Evolutionary conservation across 2,888 invertebrate genomes (phyloP).

Genomic region (Macropis europaea): DNA sequence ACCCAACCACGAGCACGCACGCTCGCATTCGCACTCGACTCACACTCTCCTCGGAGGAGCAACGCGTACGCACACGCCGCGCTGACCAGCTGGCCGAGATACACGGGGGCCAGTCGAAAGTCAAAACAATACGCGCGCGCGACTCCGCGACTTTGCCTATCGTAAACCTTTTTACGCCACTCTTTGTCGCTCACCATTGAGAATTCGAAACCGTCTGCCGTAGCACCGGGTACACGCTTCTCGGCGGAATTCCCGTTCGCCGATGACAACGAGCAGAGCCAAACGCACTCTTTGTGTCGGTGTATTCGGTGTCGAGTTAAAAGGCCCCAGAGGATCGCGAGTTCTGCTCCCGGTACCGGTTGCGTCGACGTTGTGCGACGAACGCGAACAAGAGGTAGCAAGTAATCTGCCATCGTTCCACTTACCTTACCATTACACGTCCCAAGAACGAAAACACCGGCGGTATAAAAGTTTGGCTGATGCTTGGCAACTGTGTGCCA

Average conservation of each 20-base stretch:
- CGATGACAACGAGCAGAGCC: background rate
- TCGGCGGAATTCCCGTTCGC: background rate
- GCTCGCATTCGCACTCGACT: slow-evolving; percentile 19
- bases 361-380: background rate
- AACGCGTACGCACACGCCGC: slow-evolving; percentile 20
- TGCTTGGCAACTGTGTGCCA: slow-evolving; percentile 53
- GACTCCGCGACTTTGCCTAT: background rate
- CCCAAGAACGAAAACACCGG: slow-evolving; percentile 62
- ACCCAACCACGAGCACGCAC: slow-evolving; percentile 57
- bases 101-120: slow-evolving; percentile 18
- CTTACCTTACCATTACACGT: slow-evolving; percentile 77
- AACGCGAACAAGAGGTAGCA: background rate
- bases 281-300: too few relatives aligned
- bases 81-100: slow-evolving; percentile 36
- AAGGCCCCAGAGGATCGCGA: background rate
- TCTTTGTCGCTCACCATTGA: too few relatives aligned
- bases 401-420: slow-evolving; percentile 23
- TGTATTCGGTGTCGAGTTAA: background rate
- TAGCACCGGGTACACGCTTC: background rate
- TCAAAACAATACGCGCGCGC: slow-evolving; percentile 54
- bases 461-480: slow-evolving; percentile 30
- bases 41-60: too few relatives aligned
- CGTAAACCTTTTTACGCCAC: too few relatives aligned
- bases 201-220: too few relatives aligned
- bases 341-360: background rate